Percentiles rank a stretch among this genome's conserved stretches.
Conservation (phyloP, 2,113 vertebrate genomes). For the Herpailurus yagouaroundi region DNA sequence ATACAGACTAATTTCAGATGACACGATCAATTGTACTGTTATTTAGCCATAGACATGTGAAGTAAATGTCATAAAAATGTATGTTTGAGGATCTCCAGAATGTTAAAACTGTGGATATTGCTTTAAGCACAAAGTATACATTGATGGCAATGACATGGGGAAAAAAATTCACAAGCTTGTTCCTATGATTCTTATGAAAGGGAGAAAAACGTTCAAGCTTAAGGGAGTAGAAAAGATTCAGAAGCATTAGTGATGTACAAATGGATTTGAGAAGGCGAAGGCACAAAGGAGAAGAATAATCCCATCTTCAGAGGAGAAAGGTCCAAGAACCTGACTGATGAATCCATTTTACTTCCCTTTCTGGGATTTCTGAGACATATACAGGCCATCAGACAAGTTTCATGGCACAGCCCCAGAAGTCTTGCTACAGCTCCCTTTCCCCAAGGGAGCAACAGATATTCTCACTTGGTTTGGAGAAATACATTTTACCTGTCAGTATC, state of each 20-base stretch:
- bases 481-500: not conserved
- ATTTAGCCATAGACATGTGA: not conserved
- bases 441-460: not conserved
- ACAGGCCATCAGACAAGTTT: not conserved
- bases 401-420: not conserved
- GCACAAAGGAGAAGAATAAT: not conserved
- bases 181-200: not conserved
- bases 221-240: not conserved
- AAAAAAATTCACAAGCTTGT: not conserved
- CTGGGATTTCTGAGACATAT: not conserved
- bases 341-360: not conserved
- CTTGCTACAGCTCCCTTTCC: not conserved
- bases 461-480: not conserved
- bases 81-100: slow-evolving; percentile 1
- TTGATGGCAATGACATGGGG: not conserved
- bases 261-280: not conserved
- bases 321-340: not conserved
- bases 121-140: not conserved
- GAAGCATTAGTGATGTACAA: not conserved
- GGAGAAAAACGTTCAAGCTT: not conserved
- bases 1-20: not conserved
- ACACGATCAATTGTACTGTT: not conserved
- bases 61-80: slow-evolving; percentile 13
- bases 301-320: not conserved
- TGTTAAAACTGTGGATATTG: not conserved